Evolutionary conservation across 1,140 invertebrate genomes (phyloP).

Genomic region (Drosophila sproati): DNA sequence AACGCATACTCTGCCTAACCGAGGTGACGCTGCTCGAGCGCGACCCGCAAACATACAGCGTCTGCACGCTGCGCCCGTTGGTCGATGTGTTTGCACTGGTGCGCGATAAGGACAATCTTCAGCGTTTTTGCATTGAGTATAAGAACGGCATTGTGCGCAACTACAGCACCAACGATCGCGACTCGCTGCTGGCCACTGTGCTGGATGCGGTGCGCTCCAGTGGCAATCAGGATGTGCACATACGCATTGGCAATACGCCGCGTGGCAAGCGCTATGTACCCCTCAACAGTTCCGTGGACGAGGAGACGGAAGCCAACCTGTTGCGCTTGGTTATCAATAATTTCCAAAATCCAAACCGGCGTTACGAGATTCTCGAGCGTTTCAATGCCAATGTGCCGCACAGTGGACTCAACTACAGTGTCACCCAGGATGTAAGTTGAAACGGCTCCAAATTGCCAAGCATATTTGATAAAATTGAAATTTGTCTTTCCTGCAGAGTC

Average conservation of each 20-base stretch:
- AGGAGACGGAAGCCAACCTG: conserved; percentile 95
- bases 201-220: conserved; percentile 98
- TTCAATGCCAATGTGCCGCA: conserved; percentile 99
- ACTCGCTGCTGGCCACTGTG: conserved; percentile 96
- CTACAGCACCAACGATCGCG: conserved; percentile 94
- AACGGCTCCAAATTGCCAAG: neutral
- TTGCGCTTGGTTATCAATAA: conserved; percentile 85
- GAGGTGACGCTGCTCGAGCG: conserved; percentile 98
- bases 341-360: conserved; percentile 75
- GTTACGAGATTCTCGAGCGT: conserved; percentile 92
- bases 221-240: conserved; percentile 98
- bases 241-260: conserved; percentile 93
- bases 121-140: conserved; percentile 97
- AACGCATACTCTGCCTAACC: conserved; percentile 96
- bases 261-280: conserved; percentile 95
- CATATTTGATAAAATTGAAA: conserved; percentile 51
- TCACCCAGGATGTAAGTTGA: conserved; percentile 95
- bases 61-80: conserved; percentile 93
- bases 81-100: conserved; percentile 96
- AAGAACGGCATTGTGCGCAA: conserved; percentile 94
- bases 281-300: conserved; percentile 94
- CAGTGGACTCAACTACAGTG: conserved; percentile 97
- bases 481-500: conserved; percentile 86
- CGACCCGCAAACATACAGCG: conserved; percentile 97
- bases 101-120: conserved; percentile 95